These are phyloP conservation scores for Trisateles emortualis DNA, from an alignment of 2,888 invertebrate species.

Conservation along the genomic window DNA sequence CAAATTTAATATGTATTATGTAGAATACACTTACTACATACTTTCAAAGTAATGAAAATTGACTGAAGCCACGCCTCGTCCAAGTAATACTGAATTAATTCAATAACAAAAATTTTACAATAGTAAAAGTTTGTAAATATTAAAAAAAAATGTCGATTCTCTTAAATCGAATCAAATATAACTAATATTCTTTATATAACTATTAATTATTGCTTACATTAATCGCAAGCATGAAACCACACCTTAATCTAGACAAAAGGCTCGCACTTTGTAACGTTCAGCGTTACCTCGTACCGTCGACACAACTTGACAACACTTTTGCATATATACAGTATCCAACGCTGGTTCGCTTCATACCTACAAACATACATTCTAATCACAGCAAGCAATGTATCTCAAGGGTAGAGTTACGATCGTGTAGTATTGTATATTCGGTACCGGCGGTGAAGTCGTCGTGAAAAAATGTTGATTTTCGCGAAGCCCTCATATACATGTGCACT, in stretches of 20 bases:
- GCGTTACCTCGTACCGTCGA: constrained; percentile 69
- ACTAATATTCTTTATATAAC: too few species aligned
- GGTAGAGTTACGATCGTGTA: constrained; percentile 45
- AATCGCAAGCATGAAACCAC: constrained; percentile 51
- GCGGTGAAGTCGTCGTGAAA: constrained; percentile 66
- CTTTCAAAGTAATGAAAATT: too few species aligned
- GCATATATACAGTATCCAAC: constrained; percentile 53
- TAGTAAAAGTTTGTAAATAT: too few species aligned
- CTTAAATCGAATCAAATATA: too few species aligned
- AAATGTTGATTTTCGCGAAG: constrained; percentile 77
- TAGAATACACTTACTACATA: too few species aligned
- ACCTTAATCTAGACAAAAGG: constrained; percentile 82
- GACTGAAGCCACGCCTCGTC: too few species aligned
- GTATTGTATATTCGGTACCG: constrained; percentile 57
- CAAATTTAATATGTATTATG: too few species aligned
- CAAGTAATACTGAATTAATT: too few species aligned
- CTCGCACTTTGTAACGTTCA: constrained; percentile 86
- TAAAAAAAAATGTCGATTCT: too few species aligned
- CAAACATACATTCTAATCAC: neutral
- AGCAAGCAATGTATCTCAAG: constrained; percentile 51
- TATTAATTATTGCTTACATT: neutral
- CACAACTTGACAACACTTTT: constrained; percentile 49
- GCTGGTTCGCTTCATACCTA: constrained; percentile 27
- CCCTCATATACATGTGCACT: constrained; percentile 73
- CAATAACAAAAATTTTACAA: too few species aligned